Percentiles rank a stretch among this genome's conserved stretches.
These are phyloP conservation scores for Sesamia nonagrioides DNA, from an alignment of 1,140 invertebrate genomes.

Conservation along the genomic window DNA sequence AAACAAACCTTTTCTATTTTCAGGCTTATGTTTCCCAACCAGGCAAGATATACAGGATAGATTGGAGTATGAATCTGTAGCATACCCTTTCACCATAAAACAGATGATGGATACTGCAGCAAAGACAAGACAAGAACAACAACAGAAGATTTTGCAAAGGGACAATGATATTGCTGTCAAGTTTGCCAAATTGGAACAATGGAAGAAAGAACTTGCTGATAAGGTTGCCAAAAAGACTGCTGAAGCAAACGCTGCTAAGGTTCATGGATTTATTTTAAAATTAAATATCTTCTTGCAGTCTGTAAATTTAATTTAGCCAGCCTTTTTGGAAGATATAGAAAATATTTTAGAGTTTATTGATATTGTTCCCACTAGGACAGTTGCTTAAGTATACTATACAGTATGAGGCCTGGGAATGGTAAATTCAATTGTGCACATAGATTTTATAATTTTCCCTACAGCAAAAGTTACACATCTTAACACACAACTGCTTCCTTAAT, in stretches of 20 bases:
- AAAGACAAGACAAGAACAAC: slow-evolving; percentile 74
- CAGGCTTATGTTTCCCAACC: slow-evolving; percentile 80
- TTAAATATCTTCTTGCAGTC: too few relatives aligned
- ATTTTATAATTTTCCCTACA: too few relatives aligned
- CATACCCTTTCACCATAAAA: slow-evolving; percentile 88
- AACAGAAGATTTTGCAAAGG: slow-evolving; percentile 82
- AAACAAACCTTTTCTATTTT: slow-evolving; percentile 15
- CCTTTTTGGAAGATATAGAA: too few relatives aligned
- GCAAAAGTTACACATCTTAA: too few relatives aligned
- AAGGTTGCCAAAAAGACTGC: slow-evolving; percentile 90
- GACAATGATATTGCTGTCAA: slow-evolving; percentile 89
- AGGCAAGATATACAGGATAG: slow-evolving; percentile 88
- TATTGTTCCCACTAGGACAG: too few relatives aligned
- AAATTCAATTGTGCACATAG: too few relatives aligned
- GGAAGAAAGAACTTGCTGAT: slow-evolving; percentile 89
- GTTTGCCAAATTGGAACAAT: slow-evolving; percentile 89
- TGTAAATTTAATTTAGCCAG: too few relatives aligned
- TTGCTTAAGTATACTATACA: too few relatives aligned
- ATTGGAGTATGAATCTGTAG: slow-evolving; percentile 89
- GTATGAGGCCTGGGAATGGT: too few relatives aligned
- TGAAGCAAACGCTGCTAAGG: slow-evolving; percentile 89
- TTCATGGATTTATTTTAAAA: slow-evolving; percentile 52
- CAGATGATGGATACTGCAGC: slow-evolving; percentile 88
- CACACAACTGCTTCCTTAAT: too few relatives aligned
- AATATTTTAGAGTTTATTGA: too few relatives aligned